These are phyloP conservation scores for Sceloporus undulatus DNA, from an alignment of 2,113 vertebrate genomes.

Conservation along the genomic window DNA sequence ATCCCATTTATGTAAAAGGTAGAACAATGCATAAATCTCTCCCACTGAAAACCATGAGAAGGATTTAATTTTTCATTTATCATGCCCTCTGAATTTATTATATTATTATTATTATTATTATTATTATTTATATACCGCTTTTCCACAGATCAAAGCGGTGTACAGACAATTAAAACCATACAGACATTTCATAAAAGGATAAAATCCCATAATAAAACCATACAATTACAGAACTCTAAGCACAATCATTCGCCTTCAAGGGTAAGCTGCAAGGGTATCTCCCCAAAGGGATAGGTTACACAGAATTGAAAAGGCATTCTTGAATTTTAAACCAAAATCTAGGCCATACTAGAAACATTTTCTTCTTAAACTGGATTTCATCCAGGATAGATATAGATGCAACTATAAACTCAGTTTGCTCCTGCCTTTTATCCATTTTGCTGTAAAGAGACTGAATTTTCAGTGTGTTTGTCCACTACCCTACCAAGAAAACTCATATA, in stretches of 20 bases:
- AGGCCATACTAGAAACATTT: not conserved
- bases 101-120: too few relatives aligned
- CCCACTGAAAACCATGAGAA: not conserved
- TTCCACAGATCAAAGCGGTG: too few relatives aligned
- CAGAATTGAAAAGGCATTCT: not conserved
- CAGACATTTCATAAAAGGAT: too few relatives aligned
- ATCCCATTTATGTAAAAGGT: not conserved
- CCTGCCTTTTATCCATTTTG: not conserved
- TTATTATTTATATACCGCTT: too few relatives aligned
- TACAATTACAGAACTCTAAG: too few relatives aligned
- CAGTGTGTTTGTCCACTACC: not conserved
- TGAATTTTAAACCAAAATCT: not conserved
- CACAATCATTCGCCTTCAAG: too few relatives aligned
- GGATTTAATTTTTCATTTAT: not conserved
- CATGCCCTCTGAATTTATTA: not conserved
- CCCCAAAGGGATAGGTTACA: not conserved
- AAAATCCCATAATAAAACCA: too few relatives aligned
- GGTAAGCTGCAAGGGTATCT: too few relatives aligned
- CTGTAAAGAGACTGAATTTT: not conserved
- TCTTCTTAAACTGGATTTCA: not conserved
- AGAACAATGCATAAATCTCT: not conserved
- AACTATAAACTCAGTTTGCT: not conserved
- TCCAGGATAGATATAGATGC: rapidly evolving
- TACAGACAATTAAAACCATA: too few relatives aligned
- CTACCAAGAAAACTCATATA: not conserved